Evolutionary conservation across 2,888 invertebrate genomes (phyloP), one percentile per base, ranked within the genome.

Genomic region (Fragum fragum): DNA sequence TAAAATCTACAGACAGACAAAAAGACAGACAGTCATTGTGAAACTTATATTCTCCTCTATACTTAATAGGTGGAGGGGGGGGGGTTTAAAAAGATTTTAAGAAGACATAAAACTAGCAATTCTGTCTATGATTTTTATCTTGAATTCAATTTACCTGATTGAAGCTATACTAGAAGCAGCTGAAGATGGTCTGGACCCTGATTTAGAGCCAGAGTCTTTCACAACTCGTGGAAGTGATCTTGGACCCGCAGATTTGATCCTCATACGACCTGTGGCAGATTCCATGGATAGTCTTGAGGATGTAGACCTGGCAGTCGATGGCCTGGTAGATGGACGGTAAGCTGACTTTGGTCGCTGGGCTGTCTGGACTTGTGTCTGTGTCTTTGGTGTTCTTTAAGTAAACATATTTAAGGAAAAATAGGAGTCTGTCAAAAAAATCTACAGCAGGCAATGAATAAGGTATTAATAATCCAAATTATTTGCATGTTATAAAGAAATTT

Each of bases 281-380:
- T 87, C 88, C 75, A 87, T 83, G 18, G 88, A 88, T 14, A 87
- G 69, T 32, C 84, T 78, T 16, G 88, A 87, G 16, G 81, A 78
- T 16, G 85, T 82, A 7, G 87, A 85, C 21, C 72, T 70, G 9
- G 81, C 83, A 16, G 88, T 86, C 26, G 81, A 79, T 14, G 88
- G 84, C 14, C 87, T 75, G 2, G 70, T 73, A n/a, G 75, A 53
- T 5, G 36, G 36, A 6, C n/a, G 61, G 21, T 70, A 52, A 5
- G 53, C 68, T 1, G 71, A 55, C 16, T 53, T 53, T 6, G 70
- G 70, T 1, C 66, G 28, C 26, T 26, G 47, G 21, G 42, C 66
- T 66, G 66, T 66, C 42, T 66, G 66, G 5, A 66, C 66, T 26
- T 23, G 32, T 21, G 42, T 42, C 42, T 66, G 66, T n/a, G 66